Evolutionary conservation across 2,113 vertebrate species (phyloP).

Genomic region (Misgurnus mizolepis): DNA sequence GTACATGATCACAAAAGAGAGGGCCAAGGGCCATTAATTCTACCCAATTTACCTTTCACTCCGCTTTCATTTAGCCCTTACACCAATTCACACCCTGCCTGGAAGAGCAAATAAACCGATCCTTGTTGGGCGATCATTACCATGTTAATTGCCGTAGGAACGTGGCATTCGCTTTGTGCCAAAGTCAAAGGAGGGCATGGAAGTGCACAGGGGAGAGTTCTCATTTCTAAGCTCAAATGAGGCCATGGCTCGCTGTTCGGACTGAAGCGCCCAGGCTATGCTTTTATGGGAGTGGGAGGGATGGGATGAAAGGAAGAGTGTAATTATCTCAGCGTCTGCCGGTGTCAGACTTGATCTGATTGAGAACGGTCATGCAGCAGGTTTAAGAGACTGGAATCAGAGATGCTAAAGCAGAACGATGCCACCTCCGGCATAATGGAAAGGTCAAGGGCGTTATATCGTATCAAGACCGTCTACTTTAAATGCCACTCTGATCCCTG

Average conservation of each 20-base stretch:
- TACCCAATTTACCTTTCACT: constrained; percentile 79
- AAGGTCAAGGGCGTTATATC: constrained; percentile 73
- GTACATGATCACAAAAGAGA: constrained; percentile 64
- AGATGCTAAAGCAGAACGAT: constrained; percentile 47
- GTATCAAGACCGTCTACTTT: constrained; percentile 59
- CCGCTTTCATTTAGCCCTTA: constrained; percentile 76
- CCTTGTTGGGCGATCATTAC: constrained; percentile 79
- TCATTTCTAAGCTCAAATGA: constrained; percentile 72
- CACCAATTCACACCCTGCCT: constrained; percentile 75
- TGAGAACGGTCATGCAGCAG: constrained; percentile 52
- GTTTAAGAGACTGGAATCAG: constrained; percentile 53
- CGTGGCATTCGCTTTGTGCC: constrained; percentile 74
- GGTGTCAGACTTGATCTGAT: constrained; percentile 64
- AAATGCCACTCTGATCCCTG: constrained; percentile 61
- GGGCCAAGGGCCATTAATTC: constrained; percentile 78
- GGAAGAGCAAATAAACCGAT: constrained; percentile 76
- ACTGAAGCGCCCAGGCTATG: constrained; percentile 49
- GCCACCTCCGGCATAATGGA: constrained; percentile 58
- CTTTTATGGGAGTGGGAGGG: constrained; percentile 65
- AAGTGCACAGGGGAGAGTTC: constrained; percentile 52
- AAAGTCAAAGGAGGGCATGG: constrained; percentile 70
- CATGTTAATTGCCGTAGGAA: constrained; percentile 77
- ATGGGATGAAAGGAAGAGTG: constrained; percentile 71
- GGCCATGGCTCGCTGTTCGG: constrained; percentile 57
- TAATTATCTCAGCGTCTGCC: constrained; percentile 70